Percentiles rank a stretch among this genome's conserved stretches.
Evolutionary conservation across 1,140 invertebrate species (phyloP).

Genomic region (Philotrypesis tridentata): DNA sequence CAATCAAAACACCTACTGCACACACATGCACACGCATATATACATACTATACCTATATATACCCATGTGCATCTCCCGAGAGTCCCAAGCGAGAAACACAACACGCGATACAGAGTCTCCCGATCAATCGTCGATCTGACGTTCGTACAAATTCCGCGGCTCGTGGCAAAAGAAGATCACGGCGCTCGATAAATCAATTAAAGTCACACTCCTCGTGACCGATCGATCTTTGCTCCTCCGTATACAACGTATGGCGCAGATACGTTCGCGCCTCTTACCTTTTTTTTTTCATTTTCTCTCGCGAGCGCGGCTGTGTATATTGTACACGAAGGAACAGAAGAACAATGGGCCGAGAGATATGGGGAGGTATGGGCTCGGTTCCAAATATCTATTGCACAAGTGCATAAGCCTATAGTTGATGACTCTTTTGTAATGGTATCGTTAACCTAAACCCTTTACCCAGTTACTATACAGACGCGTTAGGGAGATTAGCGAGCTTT

Average conservation of each 20-base stretch:
- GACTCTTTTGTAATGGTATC: conserved; percentile 8
- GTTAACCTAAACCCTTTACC: conserved; percentile 34
- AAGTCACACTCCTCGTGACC: not conserved
- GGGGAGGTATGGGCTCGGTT: conserved; percentile 38
- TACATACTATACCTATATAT: no score
- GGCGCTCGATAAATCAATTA: conserved; percentile 1
- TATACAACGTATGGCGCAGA: not conserved
- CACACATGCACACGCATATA: no score
- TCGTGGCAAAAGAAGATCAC: not conserved
- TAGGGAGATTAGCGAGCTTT: conserved; percentile 8
- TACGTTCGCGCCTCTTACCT: not conserved
- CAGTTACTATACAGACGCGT: not conserved
- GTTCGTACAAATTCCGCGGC: not conserved
- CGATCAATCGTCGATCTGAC: not conserved
- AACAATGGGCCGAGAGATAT: not conserved
- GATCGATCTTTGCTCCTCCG: not conserved
- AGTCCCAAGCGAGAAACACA: not conserved
- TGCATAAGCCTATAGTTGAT: not conserved
- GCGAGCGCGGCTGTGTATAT: no score
- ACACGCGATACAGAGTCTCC: not conserved
- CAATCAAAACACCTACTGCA: not conserved
- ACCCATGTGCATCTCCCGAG: no score
- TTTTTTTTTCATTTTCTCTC: not conserved
- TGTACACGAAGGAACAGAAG: not conserved
- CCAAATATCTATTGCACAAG: conserved; percentile 9